Evolutionary conservation across 2,797 vertebrate genomes (phyloP), one percentile per base, ranked within the genome.

Genomic region (Alosa sapidissima): DNA sequence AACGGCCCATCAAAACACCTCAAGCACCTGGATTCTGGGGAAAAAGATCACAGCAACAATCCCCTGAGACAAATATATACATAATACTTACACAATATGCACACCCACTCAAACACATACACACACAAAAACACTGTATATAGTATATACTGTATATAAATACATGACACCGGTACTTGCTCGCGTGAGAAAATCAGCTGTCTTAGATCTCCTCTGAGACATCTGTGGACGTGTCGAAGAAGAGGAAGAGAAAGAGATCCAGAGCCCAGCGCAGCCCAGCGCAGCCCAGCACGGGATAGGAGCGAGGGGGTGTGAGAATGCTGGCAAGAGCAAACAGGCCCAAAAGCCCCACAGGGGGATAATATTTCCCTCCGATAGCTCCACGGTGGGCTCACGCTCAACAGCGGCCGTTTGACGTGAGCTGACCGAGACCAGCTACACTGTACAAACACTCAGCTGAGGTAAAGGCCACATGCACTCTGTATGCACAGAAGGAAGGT

Each of bases 381-480:
- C 60, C 60, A 21, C 24, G 60, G n/a, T 62, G 24, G 60, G 24
- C 60, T 62, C 60, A 24, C 60, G n/a, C 8, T 24, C 60, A 62
- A 28, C n/a, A 62, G n/a, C 60, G 60, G 60, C n/a, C 60, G 2
- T 62, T 62, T 28, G 24, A n/a, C 6, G 9, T 24, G n/a, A 28
- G 21, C n/a, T 10, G n/a, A 8, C 60, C n/a, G n/a, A 72, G 28
- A 72, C 28, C 65, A 72, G 65, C 13, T 11, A 72, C 65, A 9
- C 65, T 36, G 65, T 72, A 72, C 65, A 72, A 72, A 72, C 28
- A 72, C 33, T 72, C 65, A 72, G 65, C 8, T 2, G 60, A 65
- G 24, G 60, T 28, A 24, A 65, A 65, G 60, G 60, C 65, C 33
- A 72, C 65, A 36, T 16, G 10, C 33, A 33, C 65, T 62, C 28